phyloP scores from a whole-genome alignment of 2,113 vertebrate species.

The Urocitellus parryii region DNA sequence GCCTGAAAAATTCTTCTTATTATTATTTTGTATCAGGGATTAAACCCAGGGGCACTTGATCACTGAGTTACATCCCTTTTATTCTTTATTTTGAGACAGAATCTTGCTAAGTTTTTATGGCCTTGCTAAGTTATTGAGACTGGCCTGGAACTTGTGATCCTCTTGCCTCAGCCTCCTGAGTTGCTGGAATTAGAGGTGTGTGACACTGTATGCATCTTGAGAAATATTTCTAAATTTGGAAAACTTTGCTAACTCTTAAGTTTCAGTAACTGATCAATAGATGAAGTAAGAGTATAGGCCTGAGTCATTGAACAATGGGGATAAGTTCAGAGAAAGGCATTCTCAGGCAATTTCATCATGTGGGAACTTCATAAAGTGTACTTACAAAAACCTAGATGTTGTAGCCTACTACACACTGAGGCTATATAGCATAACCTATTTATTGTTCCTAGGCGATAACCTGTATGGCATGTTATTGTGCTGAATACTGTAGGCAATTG shows the following conservation, averaged over 20 bases:
- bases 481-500: not conserved
- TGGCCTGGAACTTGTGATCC: too few relatives aligned
- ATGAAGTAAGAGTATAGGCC: not conserved
- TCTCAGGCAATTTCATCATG: not conserved
- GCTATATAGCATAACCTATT: not conserved
- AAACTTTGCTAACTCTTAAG: conserved; percentile 5
- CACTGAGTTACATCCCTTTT: too few relatives aligned
- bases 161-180: not conserved
- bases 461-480: not conserved
- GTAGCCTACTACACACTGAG: too few relatives aligned
- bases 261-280: not conserved
- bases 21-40: too few relatives aligned
- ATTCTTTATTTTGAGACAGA: too few relatives aligned
- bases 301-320: not conserved
- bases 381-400: not conserved
- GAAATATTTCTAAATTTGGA: conserved; percentile 34
- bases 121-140: too few relatives aligned
- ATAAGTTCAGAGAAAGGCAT: not conserved
- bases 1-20: too few relatives aligned
- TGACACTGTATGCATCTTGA: not conserved
- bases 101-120: too few relatives aligned
- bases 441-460: not conserved
- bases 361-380: too few relatives aligned
- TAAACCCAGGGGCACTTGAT: too few relatives aligned
- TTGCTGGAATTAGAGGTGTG: not conserved